Evolutionary conservation across 2,113 vertebrate genomes (phyloP).

Genomic region (Jaculus jaculus): DNA sequence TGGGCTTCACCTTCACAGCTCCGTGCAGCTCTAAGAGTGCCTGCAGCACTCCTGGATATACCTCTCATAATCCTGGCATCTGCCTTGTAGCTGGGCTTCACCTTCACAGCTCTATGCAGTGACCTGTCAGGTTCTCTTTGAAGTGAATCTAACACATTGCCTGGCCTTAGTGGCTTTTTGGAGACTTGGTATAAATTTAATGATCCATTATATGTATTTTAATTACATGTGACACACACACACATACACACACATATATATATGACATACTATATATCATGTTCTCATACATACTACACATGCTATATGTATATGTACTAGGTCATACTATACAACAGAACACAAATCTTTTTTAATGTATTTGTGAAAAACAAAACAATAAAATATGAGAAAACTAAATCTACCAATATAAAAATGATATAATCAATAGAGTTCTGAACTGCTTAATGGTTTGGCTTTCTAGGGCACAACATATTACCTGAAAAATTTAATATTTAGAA

Average conservation of each 20-base stretch:
- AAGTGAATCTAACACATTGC: too few species aligned
- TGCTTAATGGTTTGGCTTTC: slow-evolving; percentile 9
- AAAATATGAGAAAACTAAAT: not conserved
- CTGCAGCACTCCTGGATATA: too few species aligned
- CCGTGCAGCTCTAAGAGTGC: too few species aligned
- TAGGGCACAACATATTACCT: not conserved
- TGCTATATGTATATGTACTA: not conserved
- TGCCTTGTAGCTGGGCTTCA: too few species aligned
- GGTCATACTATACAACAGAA: too few species aligned
- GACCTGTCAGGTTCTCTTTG: too few species aligned
- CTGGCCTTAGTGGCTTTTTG: too few species aligned
- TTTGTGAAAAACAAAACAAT: not conserved
- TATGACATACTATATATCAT: not conserved
- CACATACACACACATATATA: too few species aligned
- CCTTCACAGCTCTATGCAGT: too few species aligned
- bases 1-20: too few species aligned
- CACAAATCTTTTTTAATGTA: not conserved
- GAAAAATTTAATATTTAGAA: not conserved
- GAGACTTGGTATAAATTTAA: not conserved
- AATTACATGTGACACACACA: not conserved
- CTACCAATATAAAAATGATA: not conserved
- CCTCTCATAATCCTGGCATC: too few species aligned
- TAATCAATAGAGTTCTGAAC: not conserved
- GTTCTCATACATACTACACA: not conserved
- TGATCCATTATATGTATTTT: not conserved